Conservation (phyloP, 2,888 invertebrate genomes). For the Oeneis ivallda region DNA sequence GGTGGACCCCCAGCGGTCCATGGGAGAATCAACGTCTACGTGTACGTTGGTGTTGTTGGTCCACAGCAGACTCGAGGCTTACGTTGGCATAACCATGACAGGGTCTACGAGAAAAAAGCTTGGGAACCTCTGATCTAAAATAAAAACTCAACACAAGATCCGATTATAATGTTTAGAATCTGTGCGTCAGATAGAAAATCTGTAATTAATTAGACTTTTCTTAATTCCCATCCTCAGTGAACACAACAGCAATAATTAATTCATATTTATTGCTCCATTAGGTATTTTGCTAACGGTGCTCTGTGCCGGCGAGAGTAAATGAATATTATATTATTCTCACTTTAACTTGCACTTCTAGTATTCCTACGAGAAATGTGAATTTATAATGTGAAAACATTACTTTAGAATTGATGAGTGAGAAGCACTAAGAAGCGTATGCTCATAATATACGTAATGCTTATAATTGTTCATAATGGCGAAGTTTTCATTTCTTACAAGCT, state of each 20-base stretch:
- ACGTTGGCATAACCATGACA: too few species aligned
- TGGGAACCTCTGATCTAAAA: too few species aligned
- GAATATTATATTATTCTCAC: constrained; percentile 15
- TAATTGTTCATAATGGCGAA: too few species aligned
- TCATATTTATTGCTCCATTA: background rate
- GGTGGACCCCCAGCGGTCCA: too few species aligned
- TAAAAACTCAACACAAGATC: too few species aligned
- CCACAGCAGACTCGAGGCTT: too few species aligned
- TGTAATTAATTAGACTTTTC: background rate
- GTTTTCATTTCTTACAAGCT: too few species aligned
- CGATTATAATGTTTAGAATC: background rate
- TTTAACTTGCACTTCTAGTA: constrained; percentile 15
- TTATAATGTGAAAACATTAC: constrained; percentile 24
- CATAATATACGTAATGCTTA: background rate
- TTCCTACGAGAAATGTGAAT: constrained; percentile 27
- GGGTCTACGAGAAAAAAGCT: too few species aligned
- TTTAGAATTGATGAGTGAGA: constrained; percentile 19
- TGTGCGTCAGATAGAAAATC: background rate
- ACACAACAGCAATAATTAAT: background rate
- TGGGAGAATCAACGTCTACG: too few species aligned
- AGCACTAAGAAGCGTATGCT: background rate
- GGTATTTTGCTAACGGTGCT: background rate
- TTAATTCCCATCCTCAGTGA: too few species aligned
- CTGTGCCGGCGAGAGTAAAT: background rate
- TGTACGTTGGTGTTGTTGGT: too few species aligned